A percentile compares a stretch with the other conserved stretches of the same genome.
phyloP scores from a whole-genome alignment of 2,113 vertebrate genomes.

The Terrapene triunguis region DNA sequence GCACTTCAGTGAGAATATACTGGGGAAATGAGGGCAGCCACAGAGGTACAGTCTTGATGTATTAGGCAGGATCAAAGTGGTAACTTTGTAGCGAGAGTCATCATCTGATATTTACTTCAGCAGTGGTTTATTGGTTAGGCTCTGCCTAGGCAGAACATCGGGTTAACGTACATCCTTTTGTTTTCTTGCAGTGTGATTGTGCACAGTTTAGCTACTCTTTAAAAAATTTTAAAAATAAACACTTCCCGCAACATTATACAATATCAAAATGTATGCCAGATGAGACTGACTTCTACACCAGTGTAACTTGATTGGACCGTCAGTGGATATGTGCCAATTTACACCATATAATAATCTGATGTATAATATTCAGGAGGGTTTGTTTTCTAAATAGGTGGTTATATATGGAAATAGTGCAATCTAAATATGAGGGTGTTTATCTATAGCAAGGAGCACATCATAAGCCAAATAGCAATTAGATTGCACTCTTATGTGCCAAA shows the following conservation, averaged over 20 bases:
- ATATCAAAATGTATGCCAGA: not conserved
- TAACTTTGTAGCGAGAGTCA: not conserved
- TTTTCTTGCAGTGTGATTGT: not conserved
- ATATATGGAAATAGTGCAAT: not conserved
- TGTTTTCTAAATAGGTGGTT: not conserved
- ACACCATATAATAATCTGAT: not conserved
- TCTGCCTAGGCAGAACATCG: not conserved
- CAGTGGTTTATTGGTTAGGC: not conserved
- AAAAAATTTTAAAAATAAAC: not conserved
- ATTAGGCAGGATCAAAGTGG: not conserved
- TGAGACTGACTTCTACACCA: not conserved
- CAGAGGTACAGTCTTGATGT: not conserved
- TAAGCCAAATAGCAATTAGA: constrained; percentile 14
- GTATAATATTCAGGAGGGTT: not conserved
- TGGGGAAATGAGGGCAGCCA: not conserved
- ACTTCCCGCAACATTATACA: not conserved
- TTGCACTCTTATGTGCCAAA: constrained; percentile 25
- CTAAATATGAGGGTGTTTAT: constrained; percentile 14
- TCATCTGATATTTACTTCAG: too few relatives aligned
- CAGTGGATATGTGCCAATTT: not conserved
- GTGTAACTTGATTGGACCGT: not conserved
- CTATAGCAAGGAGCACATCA: constrained; percentile 26
- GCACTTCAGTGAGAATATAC: not conserved
- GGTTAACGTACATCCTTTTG: not conserved
- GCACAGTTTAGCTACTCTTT: not conserved